Percentiles rank a stretch among this genome's conserved stretches.
phyloP scores from a whole-genome alignment of 2,797 vertebrate genomes.

The Lithobates sylvaticus region DNA sequence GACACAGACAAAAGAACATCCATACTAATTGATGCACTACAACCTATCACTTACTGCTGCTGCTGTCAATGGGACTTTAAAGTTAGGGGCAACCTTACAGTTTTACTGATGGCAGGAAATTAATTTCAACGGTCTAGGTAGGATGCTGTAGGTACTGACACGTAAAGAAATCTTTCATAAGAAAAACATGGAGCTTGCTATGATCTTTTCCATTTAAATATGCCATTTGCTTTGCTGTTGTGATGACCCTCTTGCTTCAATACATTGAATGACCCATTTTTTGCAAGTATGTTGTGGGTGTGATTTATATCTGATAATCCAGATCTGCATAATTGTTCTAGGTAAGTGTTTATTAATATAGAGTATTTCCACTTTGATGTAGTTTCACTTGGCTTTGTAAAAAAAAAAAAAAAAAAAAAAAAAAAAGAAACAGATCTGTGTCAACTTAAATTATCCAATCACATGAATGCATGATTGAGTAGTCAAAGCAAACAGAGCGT shows the following conservation, averaged over 20 bases:
- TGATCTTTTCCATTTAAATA: background rate
- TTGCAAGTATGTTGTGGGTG: background rate
- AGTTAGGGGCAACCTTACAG: slow-evolving; percentile 13
- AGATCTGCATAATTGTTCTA: too few relatives aligned
- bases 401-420: too few relatives aligned
- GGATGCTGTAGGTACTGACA: background rate
- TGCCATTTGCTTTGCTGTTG: background rate
- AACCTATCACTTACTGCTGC: slow-evolving; percentile 71
- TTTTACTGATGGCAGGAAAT: slow-evolving; percentile 22
- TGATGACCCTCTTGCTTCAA: background rate
- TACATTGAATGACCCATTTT: background rate
- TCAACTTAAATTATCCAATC: too few relatives aligned
- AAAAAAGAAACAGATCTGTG: too few relatives aligned
- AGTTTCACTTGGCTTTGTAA: background rate
- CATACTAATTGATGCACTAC: slow-evolving; percentile 68
- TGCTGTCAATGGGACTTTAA: slow-evolving; percentile 59
- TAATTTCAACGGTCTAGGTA: background rate
- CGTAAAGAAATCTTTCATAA: background rate
- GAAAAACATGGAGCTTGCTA: background rate
- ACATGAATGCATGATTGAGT: too few relatives aligned
- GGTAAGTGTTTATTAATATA: background rate
- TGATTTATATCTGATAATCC: background rate
- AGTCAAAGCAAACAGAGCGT: too few relatives aligned
- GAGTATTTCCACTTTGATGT: background rate
- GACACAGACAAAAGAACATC: slow-evolving; percentile 72